Percentiles rank a stretch among this genome's conserved stretches.
Evolutionary conservation across 2,888 invertebrate species (phyloP).

Genomic region (Colletes collaris): DNA sequence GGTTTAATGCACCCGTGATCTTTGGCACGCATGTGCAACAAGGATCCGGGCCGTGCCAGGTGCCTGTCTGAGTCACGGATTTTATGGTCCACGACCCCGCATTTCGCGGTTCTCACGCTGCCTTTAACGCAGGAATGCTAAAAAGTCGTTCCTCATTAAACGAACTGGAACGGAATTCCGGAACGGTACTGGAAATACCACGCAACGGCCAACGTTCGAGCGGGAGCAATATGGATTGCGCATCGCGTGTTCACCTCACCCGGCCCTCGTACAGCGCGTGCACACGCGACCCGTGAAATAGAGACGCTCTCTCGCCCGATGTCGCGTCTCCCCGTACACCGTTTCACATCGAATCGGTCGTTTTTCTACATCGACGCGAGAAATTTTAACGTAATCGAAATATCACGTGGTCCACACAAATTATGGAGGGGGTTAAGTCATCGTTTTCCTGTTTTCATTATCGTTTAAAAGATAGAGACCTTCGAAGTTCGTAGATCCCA

Average conservation of each 20-base stretch:
- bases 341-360: no score
- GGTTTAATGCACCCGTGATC: conserved; percentile 53
- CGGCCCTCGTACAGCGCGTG: conserved; percentile 29
- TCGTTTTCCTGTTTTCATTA: no score
- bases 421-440: no score
- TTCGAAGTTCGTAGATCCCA: no score
- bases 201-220: conserved; percentile 43
- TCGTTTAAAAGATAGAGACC: no score
- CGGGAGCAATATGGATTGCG: conserved; percentile 64
- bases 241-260: conserved; percentile 55
- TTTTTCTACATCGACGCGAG: no score
- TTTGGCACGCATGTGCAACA: conserved; percentile 47
- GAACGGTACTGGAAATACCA: conserved; percentile 68
- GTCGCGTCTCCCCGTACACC: conserved; percentile 2
- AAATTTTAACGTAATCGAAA: no score
- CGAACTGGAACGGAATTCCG: conserved; percentile 73
- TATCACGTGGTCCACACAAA: no score
- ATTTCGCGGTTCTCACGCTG: conserved; percentile 71
- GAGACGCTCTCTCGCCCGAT: conserved; percentile 34
- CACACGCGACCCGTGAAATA: conserved; percentile 53
- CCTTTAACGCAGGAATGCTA: conserved; percentile 64
- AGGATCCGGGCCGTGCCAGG: conserved; percentile 31
- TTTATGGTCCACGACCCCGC: conserved; percentile 67
- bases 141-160: conserved; percentile 72
- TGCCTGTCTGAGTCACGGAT: conserved; percentile 61